Base-by-base conservation (phyloP, 2,113 vertebrate species). In the Neodontobutis hainanensis region DNA sequence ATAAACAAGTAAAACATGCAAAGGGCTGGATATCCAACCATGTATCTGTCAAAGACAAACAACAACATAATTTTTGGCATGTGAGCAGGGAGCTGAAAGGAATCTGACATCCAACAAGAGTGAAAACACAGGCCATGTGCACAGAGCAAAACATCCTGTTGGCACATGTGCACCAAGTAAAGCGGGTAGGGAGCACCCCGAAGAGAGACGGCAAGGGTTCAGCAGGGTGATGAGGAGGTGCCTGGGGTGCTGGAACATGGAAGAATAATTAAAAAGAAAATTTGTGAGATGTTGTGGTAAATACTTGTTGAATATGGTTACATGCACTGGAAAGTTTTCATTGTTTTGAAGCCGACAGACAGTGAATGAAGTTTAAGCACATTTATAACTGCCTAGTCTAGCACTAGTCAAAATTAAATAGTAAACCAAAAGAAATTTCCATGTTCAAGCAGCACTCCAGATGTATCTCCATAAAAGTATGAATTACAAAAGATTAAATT, bases 141-240 rank as follows among this genome's bases (percentile, higher is more conserved):
- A 27, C 32, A 74, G 58, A 71, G 66, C 43, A 82, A 71, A 84
- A 89, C 79, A 87, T 86, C 75, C 84, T 85, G 70, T 62, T 52
- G 70, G 65, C 77, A n/a, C n/a, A 70, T 80, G 73, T 44, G 60
- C 51, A 61, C 34, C 8, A 43, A 73, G 42, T 77, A 79, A 81
- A 74, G 44, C 6, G 19, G 63, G 57, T 8, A 68, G 65, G 56
- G 60, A 81, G 71, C 69, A 77, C 5, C 3, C 48, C 14, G 47
- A 62, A 56, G 48, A 44, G 60, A 78, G 11, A 63, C 9, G 44
- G 57, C 59, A 77, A 65, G 11, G 8, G 14, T 4, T 14, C 5
- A 27, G 36, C 63, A 15, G 35, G 34, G 52, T 3, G 35, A 40
- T 45, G 38, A 8, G 49, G 49, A 16, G 9, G n/a, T 71, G 3